phyloP scores from a whole-genome alignment of 2,113 vertebrate genomes.

The Clarias batrachus region DNA sequence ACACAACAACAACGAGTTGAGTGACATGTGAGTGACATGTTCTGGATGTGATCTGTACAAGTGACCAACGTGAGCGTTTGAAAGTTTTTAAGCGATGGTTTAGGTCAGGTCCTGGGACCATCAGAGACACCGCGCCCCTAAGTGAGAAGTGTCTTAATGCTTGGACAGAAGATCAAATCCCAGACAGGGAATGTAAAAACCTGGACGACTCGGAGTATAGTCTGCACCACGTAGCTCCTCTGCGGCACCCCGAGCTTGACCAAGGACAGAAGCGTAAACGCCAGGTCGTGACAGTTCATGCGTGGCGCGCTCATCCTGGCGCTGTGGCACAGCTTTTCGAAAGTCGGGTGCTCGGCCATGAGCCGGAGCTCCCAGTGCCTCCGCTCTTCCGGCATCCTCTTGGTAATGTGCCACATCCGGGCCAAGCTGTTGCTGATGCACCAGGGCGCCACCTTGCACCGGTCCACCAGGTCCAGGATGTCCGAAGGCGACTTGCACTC shows the following conservation, averaged over 20 bases:
- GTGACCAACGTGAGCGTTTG: not conserved
- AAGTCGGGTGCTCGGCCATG: constrained; percentile 79
- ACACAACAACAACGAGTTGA: not conserved
- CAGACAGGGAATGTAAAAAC: constrained; percentile 57
- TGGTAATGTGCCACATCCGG: constrained; percentile 74
- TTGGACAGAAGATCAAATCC: not conserved
- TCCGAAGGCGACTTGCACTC: constrained; percentile 77
- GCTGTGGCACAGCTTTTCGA: constrained; percentile 73
- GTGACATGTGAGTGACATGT: no score
- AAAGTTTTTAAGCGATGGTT: not conserved
- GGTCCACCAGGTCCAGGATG: constrained; percentile 73
- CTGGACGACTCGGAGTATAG: constrained; percentile 81
- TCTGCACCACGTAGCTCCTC: constrained; percentile 81
- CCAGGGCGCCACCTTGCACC: constrained; percentile 46
- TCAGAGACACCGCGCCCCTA: not conserved
- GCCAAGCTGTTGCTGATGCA: constrained; percentile 70
- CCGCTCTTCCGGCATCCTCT: constrained; percentile 75
- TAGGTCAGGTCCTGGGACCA: not conserved
- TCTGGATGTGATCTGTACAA: no score
- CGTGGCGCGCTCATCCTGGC: constrained; percentile 59
- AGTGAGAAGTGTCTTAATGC: not conserved
- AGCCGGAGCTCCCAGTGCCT: constrained; percentile 74
- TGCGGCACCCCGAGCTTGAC: constrained; percentile 81
- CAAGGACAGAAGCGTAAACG: constrained; percentile 75
- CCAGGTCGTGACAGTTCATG: constrained; percentile 64